Base-by-base conservation (phyloP, 2,113 vertebrate genomes). In the Spheniscus mendiculus region DNA sequence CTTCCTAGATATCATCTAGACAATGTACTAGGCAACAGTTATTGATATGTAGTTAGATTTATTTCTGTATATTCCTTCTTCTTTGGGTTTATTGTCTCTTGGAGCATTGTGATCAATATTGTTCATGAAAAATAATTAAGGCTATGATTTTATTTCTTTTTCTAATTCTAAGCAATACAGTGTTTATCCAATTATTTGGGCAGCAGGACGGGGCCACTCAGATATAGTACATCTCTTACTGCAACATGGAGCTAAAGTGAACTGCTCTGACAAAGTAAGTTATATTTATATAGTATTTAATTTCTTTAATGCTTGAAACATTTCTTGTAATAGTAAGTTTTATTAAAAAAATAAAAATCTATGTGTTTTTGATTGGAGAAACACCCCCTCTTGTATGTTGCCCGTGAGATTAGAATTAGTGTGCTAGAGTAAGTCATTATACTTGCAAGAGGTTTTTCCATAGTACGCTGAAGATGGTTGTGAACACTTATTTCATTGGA, bases 111-210 rank as follows among this genome's bases (percentile, higher is more conserved):
- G 36, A 36, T 72, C 15, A 17, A 13, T 90, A 55, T 85, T 62
- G 38, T 42, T 80, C 6, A 34, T 58, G 34, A 27, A 69, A 88
- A 87, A 58, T 79, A 16, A 47, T 13, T 38, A 44, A 36, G 22
- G 22, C 49, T 93, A 23, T 73, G 21, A 25, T 72, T 87, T 80
- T 77, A 15, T 84, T 83, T 76, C 7, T 45, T 20, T 50, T 66
- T 97, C 62, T 23, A 92, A 58, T 90, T 94, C 90, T 96, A 97
- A 98, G 98, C 99, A 99, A 99, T 99, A 99, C 97, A 99, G 99
- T 49, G 99, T 99, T 88, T 99, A 99, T 97, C 99, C 99, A 69
- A 99, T 99, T 93, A 99, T 99, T 93, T 99, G 99, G 99, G 99
- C 99, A 17, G 99, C 99, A 16, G 99, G 99, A 67, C 98, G 99